Base-by-base conservation (phyloP, 2,113 vertebrate genomes). In the Sebastes schlegelii region DNA sequence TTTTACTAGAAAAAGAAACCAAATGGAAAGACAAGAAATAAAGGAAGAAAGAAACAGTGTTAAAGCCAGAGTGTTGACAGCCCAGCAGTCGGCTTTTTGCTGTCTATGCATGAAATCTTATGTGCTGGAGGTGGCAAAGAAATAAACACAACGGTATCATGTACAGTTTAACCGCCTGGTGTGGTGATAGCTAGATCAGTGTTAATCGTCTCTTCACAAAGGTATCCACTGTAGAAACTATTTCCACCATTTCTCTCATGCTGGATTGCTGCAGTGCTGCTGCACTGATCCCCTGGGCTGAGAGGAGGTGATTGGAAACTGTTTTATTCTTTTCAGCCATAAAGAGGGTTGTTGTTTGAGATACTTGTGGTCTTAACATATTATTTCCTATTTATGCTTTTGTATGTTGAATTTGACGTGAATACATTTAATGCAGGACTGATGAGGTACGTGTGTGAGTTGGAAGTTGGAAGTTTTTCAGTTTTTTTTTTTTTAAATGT, bases 1-100 rank as follows among this genome's bases (percentile, higher is more conserved):
- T 94, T 94, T 95, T 94, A 94, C 90, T 93, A 94, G 88, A 94
- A 95, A 94, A 92, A 76, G 46, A 93, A 93, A 89, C 63, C 80
- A 80, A 86, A 91, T 90, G 87, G 83, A 89, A 88, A 84, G 69
- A 92, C 85, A 92, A 43, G 80, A 91, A 86, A 85, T 66, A 77
- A 83, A 90, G 19, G 40, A 84, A 74, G 60, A 86, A 89, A 89
- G 49, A 81, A 86, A 88, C 60, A 48, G 66, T 79, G 91, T 88
- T 65, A 76, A 87, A 91, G 78, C 83, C 84, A 80, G 76, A 84
- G 75, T 82, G 79, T 71, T 86, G 77, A 89, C 80, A 88, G 83
- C 74, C 54, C 74, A 77, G 79, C 81, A 80, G 66, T 72, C 77
- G 68, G 58, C 76, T 58, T 86, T 74, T 63, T 62, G 78, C 86